A percentile compares a stretch with the other conserved stretches of the same genome.
Evolutionary conservation across 2,888 invertebrate genomes (phyloP).

Genomic region (Oligia strigilis): DNA sequence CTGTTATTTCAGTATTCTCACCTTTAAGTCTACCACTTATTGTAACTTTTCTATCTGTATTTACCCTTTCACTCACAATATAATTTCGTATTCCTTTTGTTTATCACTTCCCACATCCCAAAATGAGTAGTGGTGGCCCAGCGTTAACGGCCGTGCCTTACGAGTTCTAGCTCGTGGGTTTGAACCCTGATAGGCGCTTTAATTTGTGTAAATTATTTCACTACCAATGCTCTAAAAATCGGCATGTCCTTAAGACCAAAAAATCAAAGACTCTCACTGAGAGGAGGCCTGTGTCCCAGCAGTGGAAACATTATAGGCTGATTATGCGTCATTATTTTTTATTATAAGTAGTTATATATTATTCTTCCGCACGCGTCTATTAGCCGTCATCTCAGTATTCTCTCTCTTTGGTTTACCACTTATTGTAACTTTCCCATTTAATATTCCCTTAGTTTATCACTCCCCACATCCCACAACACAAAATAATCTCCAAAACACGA

Average conservation of each 20-base stretch:
- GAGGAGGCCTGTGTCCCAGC: not conserved
- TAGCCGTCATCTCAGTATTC: not conserved
- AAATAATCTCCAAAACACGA: slow-evolving; percentile 14
- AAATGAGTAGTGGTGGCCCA: too few relatives aligned
- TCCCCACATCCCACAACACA: not conserved
- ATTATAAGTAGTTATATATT: not conserved
- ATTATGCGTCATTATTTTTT: not conserved
- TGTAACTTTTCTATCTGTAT: not conserved
- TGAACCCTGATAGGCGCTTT: too few relatives aligned
- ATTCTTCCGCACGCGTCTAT: not conserved
- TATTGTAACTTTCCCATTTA: not conserved
- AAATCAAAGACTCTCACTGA: not conserved
- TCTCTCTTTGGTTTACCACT: not conserved
- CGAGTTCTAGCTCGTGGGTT: too few relatives aligned
- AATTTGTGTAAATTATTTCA: too few relatives aligned
- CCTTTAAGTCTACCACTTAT: not conserved
- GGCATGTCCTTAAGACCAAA: too few relatives aligned
- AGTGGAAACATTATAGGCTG: not conserved
- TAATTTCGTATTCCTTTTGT: not conserved
- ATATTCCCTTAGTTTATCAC: not conserved
- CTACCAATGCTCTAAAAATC: too few relatives aligned
- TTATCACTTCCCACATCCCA: too few relatives aligned
- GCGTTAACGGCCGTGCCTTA: too few relatives aligned
- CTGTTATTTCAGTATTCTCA: not conserved
- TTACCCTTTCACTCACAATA: not conserved